Conservation (phyloP, 2,797 vertebrate species). For the Crocodylus rhombifer region DNA sequence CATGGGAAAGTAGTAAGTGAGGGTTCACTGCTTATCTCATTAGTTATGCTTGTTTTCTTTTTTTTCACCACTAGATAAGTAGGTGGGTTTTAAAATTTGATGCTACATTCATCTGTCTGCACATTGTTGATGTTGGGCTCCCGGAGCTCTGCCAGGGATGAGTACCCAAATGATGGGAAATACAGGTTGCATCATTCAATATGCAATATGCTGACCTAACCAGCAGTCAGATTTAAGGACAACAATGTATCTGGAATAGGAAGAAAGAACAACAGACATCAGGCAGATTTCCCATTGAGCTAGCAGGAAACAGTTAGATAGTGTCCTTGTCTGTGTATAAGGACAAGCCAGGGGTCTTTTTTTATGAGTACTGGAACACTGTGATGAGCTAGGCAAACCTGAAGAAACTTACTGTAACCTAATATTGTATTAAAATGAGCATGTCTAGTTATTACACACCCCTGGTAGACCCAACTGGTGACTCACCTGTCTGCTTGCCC, state of each 20-base stretch:
- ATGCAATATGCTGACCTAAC: rapidly evolving
- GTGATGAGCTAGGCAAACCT: background rate
- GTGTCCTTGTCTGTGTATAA: background rate
- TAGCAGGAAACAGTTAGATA: background rate
- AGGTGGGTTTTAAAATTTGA: background rate
- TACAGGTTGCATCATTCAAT: background rate
- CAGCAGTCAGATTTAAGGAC: background rate
- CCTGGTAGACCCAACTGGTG: too few species aligned
- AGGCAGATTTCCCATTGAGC: background rate
- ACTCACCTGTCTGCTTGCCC: too few species aligned
- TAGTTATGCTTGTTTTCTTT: background rate
- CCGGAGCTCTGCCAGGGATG: background rate
- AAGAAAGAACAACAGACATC: background rate
- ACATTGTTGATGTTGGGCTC: too few species aligned
- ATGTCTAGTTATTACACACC: too few species aligned
- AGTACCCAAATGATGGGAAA: background rate
- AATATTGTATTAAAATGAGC: too few species aligned
- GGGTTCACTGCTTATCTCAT: background rate
- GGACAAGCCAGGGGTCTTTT: background rate
- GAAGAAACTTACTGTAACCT: background rate
- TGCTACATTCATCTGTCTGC: background rate
- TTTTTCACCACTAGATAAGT: background rate
- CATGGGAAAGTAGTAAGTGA: background rate
- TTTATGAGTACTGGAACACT: background rate
- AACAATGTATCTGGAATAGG: background rate